Percentiles rank a stretch among this genome's conserved stretches.
phyloP scores from a whole-genome alignment of 2,113 vertebrate species.

The Pseudolaguvia tuberculata region DNA sequence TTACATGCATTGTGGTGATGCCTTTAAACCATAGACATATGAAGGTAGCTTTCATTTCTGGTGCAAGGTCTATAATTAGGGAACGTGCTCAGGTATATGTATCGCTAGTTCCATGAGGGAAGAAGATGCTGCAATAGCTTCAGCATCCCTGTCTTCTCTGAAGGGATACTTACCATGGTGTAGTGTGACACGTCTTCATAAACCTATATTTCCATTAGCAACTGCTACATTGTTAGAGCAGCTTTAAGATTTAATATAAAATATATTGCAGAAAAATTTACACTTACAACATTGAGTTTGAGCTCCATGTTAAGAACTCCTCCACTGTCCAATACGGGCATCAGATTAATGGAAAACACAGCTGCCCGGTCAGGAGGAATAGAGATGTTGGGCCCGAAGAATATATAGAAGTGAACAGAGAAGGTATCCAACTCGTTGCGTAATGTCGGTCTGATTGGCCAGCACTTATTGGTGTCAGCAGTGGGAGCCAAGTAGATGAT shows the following conservation, averaged over 20 bases:
- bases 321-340: slow-evolving; percentile 93
- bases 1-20: no score
- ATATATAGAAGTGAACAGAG: slow-evolving; percentile 97
- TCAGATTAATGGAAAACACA: slow-evolving; percentile 87
- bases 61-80: no score
- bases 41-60: no score
- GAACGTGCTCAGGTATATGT: no score
- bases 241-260: not conserved
- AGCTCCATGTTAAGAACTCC: slow-evolving; percentile 94
- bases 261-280: not conserved
- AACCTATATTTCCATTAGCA: not conserved
- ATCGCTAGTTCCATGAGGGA: no score
- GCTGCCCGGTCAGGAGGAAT: slow-evolving; percentile 83
- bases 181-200: no score
- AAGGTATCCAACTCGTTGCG: slow-evolving; percentile 97
- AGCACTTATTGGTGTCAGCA: slow-evolving; percentile 72
- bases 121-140: no score
- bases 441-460: slow-evolving; percentile 89
- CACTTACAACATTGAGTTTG: slow-evolving; percentile 85
- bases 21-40: no score
- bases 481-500: slow-evolving; percentile 59
- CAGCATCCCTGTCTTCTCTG: no score
- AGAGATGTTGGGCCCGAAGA: slow-evolving; percentile 91
- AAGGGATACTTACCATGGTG: no score
- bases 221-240: not conserved